Evolutionary conservation across 92 coral and sea anemone genomes (phyloP), one percentile per base, ranked within the genome.

Genomic region (Galaxea fascicularis): DNA sequence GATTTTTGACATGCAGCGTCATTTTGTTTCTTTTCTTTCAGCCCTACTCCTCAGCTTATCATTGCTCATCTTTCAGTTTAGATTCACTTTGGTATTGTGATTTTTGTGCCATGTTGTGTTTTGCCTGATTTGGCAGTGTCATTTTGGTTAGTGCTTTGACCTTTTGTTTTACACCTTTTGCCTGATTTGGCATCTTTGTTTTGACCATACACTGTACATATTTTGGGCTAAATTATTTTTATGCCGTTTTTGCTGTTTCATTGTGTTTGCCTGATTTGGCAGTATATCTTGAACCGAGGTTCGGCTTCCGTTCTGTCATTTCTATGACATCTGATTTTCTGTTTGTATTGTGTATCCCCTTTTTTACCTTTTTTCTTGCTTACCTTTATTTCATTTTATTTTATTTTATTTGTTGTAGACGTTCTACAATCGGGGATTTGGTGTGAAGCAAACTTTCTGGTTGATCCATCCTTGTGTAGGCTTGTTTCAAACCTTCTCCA

Each of bases 401-500:
- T 58, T 58, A 58, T 58, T 25, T 45, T 51, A 49, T 73, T 73
- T 73, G 70, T 70, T 71, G 56, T 69, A 79, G 86, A 86, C 45
- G 77, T 78, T 72, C 67, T 70, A 58, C 70, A 76, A 71, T 67
- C 83, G 14, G 69, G 90, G 25, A 86, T 71, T 54, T 86, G 81
- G 85, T 45, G 27, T 35, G 65, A 77, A 26, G 68, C 73, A 81
- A 59, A 68, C 44, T 53, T 58, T 57, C 27, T 78, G 64, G 79
- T 21, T 70, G 85, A 78, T 70, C 65, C 85, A 44, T 31, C 78
- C 18, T 52, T 78, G 47, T 74, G 60, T 26, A 44, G 78, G 57
- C 78, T 73, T 45, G 76, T 57, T 59, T 58, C 80, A 45, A 54
- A 73, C 44, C 83, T 87, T 20, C 58, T 70, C 56, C 65, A 81